Evolutionary conservation across 2,888 invertebrate species (phyloP).

Genomic region (Pheosia gnoma): DNA sequence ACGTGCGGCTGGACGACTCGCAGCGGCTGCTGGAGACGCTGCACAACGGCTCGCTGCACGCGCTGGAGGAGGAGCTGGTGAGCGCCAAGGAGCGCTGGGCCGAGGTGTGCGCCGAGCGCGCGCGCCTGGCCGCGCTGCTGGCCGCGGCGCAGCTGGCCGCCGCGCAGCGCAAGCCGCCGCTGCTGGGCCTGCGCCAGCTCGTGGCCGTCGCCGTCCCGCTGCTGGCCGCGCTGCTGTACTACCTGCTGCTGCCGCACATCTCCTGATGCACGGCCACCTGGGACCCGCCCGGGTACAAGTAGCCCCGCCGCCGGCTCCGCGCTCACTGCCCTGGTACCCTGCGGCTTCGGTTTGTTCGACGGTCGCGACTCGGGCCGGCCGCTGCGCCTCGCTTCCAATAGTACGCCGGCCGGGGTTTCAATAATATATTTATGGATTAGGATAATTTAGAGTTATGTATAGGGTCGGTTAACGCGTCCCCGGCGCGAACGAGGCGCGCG

Average conservation of each 20-base stretch:
- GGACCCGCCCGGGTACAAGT: constrained; percentile 80
- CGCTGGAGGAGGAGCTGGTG: constrained; percentile 89
- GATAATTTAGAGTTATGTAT: constrained; percentile 54
- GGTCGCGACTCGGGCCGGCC: constrained; percentile 32
- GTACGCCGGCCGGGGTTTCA: constrained; percentile 44
- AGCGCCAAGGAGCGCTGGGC: constrained; percentile 89
- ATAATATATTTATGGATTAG: constrained; percentile 58
- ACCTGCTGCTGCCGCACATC: constrained; percentile 83
- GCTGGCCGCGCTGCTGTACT: constrained; percentile 83
- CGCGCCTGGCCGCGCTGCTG: constrained; percentile 83
- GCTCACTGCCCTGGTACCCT: constrained; percentile 10
- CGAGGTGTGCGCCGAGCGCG: constrained; percentile 85
- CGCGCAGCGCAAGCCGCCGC: constrained; percentile 73
- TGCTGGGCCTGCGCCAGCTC: constrained; percentile 78
- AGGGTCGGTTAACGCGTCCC: constrained; percentile 38
- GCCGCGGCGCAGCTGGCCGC: constrained; percentile 58
- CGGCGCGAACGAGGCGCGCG: no score
- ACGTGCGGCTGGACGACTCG: constrained; percentile 62
- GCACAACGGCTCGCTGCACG: constrained; percentile 83
- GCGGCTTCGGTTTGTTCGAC: constrained; percentile 22
- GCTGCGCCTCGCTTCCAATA: constrained; percentile 44
- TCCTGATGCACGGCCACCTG: constrained; percentile 86
- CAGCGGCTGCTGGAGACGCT: constrained; percentile 61
- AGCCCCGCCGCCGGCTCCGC: constrained; percentile 39
- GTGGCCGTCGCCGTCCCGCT: constrained; percentile 80